These are phyloP conservation scores for Piprites chloris DNA, from an alignment of 2,113 vertebrate genomes.

Conservation along the genomic window DNA sequence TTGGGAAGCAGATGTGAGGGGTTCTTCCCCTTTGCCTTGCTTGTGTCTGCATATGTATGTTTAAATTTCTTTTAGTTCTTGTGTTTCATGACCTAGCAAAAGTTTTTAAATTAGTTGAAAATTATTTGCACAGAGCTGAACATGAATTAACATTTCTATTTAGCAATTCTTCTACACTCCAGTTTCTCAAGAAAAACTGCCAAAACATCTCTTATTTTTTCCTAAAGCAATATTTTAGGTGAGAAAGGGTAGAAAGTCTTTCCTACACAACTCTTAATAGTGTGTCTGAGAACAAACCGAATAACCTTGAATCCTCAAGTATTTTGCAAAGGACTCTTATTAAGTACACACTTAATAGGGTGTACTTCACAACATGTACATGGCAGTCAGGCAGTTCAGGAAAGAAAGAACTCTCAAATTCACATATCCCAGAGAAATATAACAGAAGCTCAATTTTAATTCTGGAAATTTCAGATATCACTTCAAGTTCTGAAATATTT, in stretches of 20 bases:
- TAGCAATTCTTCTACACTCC: not conserved
- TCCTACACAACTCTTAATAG: not conserved
- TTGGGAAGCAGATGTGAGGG: not conserved
- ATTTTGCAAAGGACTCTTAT: not conserved
- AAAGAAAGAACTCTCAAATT: not conserved
- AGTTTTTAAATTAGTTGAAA: not conserved
- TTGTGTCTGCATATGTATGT: not conserved
- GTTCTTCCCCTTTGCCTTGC: not conserved
- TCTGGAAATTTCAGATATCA: not conserved
- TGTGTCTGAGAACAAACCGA: not conserved
- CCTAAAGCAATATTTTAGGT: not conserved
- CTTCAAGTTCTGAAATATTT: not conserved
- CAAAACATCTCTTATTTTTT: not conserved
- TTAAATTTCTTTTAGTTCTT: not conserved
- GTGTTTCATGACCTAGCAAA: not conserved
- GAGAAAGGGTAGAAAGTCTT: not conserved
- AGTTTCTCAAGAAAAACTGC: not conserved
- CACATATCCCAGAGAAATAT: not conserved
- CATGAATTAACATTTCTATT: too few species aligned
- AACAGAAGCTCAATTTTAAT: not conserved
- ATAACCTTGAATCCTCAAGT: not conserved
- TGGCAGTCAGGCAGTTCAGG: not conserved
- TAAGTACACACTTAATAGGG: not conserved
- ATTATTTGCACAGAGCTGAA: not conserved
- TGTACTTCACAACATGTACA: not conserved